These are phyloP conservation scores for Miniopterus natalensis DNA, from an alignment of 2,113 vertebrate genomes.

Conservation along the genomic window DNA sequence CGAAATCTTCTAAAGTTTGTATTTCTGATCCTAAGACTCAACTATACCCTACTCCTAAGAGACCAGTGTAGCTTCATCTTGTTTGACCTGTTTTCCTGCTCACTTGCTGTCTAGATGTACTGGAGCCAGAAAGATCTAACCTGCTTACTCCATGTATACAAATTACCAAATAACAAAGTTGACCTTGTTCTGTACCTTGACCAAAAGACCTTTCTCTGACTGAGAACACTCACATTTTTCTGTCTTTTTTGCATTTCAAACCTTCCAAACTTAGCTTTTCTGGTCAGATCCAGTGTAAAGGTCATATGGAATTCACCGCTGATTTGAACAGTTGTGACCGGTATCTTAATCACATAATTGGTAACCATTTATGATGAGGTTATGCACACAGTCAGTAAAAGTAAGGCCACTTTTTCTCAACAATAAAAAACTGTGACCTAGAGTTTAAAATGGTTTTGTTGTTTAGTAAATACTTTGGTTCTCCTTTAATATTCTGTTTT, in stretches of 20 bases:
- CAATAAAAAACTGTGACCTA: background rate
- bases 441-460: slow-evolving; percentile 36
- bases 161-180: background rate
- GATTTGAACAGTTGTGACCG: background rate
- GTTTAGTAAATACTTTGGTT: slow-evolving; percentile 11
- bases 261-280: background rate
- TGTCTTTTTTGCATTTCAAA: slow-evolving; percentile 21
- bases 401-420: slow-evolving; percentile 14
- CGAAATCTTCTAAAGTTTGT: background rate
- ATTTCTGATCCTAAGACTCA: background rate
- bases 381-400: background rate
- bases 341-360: background rate
- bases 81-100: background rate
- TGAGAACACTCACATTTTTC: background rate
- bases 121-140: background rate
- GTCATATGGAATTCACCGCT: background rate
- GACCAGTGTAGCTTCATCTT: background rate
- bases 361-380: background rate
- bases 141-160: background rate
- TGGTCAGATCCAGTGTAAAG: background rate
- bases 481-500: background rate
- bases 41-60: background rate
- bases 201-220: background rate
- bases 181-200: background rate
- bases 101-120: background rate